phyloP scores from a whole-genome alignment of 1,140 invertebrate genomes.

The Euglossa dilemma region DNA sequence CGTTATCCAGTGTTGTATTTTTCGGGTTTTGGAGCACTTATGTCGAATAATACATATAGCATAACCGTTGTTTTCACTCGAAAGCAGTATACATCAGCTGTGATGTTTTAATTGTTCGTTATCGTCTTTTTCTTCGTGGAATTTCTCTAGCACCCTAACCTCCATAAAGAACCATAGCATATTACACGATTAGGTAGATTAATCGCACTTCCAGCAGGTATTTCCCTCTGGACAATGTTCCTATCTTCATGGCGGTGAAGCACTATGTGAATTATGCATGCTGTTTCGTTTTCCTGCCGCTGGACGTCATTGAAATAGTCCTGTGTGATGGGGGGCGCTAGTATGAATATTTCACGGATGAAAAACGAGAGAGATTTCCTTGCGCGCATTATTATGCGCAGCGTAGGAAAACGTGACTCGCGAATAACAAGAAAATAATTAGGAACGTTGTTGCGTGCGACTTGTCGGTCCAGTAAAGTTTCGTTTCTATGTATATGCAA shows the following conservation, averaged over 20 bases:
- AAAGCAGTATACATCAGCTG: not conserved
- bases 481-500: conserved; percentile 61
- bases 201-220: conserved; percentile 30
- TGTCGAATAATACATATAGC: not conserved
- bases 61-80: not conserved
- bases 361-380: conserved; percentile 61
- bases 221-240: conserved; percentile 21
- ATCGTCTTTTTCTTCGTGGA: not conserved
- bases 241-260: conserved; percentile 33
- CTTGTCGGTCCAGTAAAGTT: conserved; percentile 47
- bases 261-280: conserved; percentile 42
- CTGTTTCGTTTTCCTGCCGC: conserved; percentile 32
- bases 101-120: conserved; percentile 18
- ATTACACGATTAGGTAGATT: conserved; percentile 30
- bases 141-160: not conserved
- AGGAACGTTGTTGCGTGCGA: conserved; percentile 74
- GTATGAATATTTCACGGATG: conserved; percentile 61
- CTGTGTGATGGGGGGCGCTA: not conserved
- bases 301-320: not conserved
- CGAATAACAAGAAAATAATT: conserved; percentile 74
- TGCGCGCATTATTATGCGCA: conserved; percentile 37
- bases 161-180: not conserved
- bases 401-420: conserved; percentile 20
- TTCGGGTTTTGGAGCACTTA: not conserved
- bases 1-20: not conserved